phyloP scores from a whole-genome alignment of 1,140 invertebrate species.

The Micrasema minimum region DNA sequence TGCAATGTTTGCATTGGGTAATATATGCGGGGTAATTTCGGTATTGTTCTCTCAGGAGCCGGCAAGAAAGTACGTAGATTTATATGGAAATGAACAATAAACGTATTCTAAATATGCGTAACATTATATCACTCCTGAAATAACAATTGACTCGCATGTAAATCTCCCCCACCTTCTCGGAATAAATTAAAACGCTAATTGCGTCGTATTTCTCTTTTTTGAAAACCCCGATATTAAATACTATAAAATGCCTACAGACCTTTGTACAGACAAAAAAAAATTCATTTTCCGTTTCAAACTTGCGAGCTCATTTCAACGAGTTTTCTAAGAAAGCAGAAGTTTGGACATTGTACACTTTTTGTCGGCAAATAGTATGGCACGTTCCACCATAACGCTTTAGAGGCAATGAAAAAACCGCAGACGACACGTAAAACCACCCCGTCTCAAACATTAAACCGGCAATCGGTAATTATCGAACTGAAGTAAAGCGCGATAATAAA shows the following conservation, averaged over 20 bases:
- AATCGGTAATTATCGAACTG: constrained; percentile 54
- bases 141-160: constrained; percentile 16
- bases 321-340: constrained; percentile 5
- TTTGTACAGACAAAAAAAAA: no score
- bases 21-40: constrained; percentile 53
- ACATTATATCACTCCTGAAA: constrained; percentile 37
- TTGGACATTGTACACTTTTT: constrained; percentile 39
- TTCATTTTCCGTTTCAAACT: no score
- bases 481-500: constrained; percentile 49
- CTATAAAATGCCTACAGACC: no score
- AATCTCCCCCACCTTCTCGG: not conserved
- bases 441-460: constrained; percentile 48
- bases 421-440: constrained; percentile 51
- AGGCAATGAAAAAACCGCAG: constrained; percentile 52
- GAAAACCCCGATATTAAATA: no score
- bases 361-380: constrained; percentile 46
- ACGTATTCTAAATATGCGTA: constrained; percentile 38
- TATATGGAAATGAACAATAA: constrained; percentile 51
- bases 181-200: constrained; percentile 15
- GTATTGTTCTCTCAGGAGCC: constrained; percentile 51
- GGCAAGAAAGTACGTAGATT: constrained; percentile 38
- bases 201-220: no score
- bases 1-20: constrained; percentile 49
- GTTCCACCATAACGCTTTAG: constrained; percentile 49
- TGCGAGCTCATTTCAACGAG: not conserved